Percentiles rank a stretch among this genome's conserved stretches.
These are phyloP conservation scores for Vombatus ursinus DNA, from an alignment of 2,113 vertebrate species.

Conservation along the genomic window DNA sequence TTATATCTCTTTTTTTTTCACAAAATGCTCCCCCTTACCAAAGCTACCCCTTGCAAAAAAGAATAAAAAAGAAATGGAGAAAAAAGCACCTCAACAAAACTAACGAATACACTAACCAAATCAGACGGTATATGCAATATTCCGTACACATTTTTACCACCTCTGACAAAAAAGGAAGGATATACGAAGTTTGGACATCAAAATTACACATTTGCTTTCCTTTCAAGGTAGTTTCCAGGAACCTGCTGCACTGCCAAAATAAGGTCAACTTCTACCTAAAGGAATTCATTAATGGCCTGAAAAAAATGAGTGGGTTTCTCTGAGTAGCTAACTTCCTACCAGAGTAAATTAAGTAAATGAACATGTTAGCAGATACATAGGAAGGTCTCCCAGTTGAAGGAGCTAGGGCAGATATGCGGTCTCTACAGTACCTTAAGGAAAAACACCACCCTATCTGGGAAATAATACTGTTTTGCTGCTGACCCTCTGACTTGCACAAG, in stretches of 20 bases:
- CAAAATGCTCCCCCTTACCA: neutral
- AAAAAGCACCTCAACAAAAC: neutral
- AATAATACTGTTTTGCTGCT: neutral
- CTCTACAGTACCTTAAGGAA: neutral
- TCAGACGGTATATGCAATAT: neutral
- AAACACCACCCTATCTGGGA: neutral
- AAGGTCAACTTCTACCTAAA: neutral
- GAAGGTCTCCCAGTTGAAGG: neutral
- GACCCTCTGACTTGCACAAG: neutral
- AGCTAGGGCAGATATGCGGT: neutral
- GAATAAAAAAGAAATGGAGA: neutral
- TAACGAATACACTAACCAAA: neutral
- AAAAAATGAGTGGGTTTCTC: neutral
- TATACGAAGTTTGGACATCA: neutral
- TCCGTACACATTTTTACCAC: neutral
- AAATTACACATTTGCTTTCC: neutral
- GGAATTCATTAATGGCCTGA: neutral
- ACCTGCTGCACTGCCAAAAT: neutral
- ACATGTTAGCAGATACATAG: neutral
- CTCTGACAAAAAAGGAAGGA: neutral
- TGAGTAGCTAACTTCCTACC: neutral
- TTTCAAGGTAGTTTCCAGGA: neutral
- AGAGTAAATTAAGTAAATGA: neutral
- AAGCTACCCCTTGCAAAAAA: neutral
- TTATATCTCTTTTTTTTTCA: neutral